These are phyloP conservation scores for Lipotes vexillifer DNA, from an alignment of 2,113 vertebrate species.

Conservation along the genomic window DNA sequence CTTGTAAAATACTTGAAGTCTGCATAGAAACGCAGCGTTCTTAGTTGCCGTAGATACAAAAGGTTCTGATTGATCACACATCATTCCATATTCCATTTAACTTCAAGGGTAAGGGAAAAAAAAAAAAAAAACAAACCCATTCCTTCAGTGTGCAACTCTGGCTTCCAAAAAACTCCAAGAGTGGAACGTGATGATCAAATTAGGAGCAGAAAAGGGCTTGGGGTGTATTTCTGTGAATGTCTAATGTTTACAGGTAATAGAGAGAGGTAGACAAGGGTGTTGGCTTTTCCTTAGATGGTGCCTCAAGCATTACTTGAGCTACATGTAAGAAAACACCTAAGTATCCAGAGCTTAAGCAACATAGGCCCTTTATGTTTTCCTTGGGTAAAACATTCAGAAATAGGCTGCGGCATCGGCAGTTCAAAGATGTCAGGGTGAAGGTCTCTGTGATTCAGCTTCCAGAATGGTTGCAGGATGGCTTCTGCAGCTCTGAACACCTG, in stretches of 20 bases:
- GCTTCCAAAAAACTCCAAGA: neutral
- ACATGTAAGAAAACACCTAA: neutral
- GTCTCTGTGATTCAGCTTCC: neutral
- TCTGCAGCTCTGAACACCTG: neutral
- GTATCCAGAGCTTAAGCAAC: neutral
- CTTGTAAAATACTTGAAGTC: slow-evolving; percentile 38
- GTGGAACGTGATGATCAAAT: slow-evolving; percentile 19
- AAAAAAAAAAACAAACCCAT: neutral
- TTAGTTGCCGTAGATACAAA: slow-evolving; percentile 74
- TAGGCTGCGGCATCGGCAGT: neutral
- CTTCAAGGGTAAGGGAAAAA: neutral
- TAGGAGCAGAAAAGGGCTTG: neutral
- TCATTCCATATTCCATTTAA: slow-evolving; percentile 61
- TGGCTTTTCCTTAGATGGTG: neutral
- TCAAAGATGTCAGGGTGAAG: neutral
- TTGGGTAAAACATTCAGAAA: neutral
- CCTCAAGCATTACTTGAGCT: neutral
- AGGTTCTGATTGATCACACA: slow-evolving; percentile 51
- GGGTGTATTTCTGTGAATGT: neutral
- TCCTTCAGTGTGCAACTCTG: slow-evolving; percentile 14
- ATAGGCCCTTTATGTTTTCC: neutral
- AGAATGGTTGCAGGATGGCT: neutral
- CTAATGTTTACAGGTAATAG: neutral
- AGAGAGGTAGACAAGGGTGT: neutral
- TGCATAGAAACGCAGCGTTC: neutral